A percentile compares a stretch with the other conserved stretches of the same genome.
These are phyloP conservation scores for Danaus melanippus DNA, from an alignment of 1,140 invertebrate genomes.

Conservation along the genomic window DNA sequence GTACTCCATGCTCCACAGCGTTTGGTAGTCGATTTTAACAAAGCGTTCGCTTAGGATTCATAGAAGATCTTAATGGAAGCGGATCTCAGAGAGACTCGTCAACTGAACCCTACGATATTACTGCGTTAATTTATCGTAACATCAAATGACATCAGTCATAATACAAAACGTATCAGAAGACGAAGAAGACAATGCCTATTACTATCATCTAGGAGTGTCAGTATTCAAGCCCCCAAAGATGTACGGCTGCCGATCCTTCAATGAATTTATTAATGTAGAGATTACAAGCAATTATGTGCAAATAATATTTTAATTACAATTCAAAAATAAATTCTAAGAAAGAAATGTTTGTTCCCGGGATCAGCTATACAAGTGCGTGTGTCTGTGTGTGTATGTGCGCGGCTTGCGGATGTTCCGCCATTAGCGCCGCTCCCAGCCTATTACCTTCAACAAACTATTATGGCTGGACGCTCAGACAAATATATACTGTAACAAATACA, in stretches of 20 bases:
- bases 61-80: constrained; percentile 29
- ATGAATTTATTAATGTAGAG: no score
- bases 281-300: no score
- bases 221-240: no score
- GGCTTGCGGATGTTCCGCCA: constrained; percentile 36
- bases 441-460: constrained; percentile 31
- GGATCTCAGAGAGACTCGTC: background rate
- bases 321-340: constrained; percentile 23
- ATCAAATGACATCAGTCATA: no score
- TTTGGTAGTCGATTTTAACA: constrained; percentile 22
- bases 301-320: no score
- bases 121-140: no score
- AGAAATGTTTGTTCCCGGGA: constrained; percentile 18
- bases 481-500: background rate
- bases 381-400: constrained; percentile 13
- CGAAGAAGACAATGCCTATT: no score
- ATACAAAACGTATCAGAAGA: no score
- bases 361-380: no score
- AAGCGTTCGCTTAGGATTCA: constrained; percentile 26
- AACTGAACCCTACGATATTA: no score
- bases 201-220: no score
- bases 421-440: constrained; percentile 34
- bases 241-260: no score
- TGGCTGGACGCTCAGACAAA: constrained; percentile 4
- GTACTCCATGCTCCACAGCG: constrained; percentile 2